phyloP scores from a whole-genome alignment of 2,888 invertebrate species.

The Lepidocyrtoides sp. region DNA sequence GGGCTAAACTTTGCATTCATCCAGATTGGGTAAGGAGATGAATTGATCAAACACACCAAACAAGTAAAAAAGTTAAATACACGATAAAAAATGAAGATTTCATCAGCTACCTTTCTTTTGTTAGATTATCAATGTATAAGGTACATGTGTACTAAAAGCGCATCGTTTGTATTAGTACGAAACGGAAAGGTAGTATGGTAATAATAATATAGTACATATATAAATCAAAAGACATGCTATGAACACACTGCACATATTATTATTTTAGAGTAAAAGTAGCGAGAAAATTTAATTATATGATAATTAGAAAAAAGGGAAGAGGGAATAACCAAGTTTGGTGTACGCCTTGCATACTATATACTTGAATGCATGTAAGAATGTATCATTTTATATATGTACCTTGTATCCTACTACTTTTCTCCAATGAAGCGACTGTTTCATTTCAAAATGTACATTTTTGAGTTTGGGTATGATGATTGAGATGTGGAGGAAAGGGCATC shows the following conservation, averaged over 20 bases:
- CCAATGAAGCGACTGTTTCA: constrained; percentile 92
- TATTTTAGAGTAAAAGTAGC: constrained; percentile 8
- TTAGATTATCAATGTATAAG: too few species aligned
- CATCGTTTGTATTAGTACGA: not conserved
- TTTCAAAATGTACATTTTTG: constrained; percentile 90
- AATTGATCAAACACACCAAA: too few species aligned
- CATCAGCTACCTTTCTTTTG: too few species aligned
- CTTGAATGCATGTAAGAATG: not conserved
- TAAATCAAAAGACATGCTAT: not conserved
- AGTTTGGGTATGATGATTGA: constrained; percentile 86
- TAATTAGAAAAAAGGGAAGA: constrained; percentile 59
- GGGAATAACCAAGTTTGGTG: not conserved
- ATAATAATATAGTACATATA: too few species aligned
- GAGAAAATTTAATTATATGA: constrained; percentile 70
- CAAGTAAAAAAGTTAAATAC: too few species aligned
- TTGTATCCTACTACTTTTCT: constrained; percentile 89
- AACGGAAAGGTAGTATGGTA: not conserved
- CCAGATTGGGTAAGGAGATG: too few species aligned
- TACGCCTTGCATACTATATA: not conserved
- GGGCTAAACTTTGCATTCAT: too few species aligned
- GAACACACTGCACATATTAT: not conserved
- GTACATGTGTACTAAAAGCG: not conserved
- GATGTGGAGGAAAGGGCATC: constrained; percentile 30
- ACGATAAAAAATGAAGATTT: too few species aligned
- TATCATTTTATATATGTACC: constrained; percentile 74